phyloP scores from a whole-genome alignment of 2,888 invertebrate genomes.

The Craniophora ligustri region DNA sequence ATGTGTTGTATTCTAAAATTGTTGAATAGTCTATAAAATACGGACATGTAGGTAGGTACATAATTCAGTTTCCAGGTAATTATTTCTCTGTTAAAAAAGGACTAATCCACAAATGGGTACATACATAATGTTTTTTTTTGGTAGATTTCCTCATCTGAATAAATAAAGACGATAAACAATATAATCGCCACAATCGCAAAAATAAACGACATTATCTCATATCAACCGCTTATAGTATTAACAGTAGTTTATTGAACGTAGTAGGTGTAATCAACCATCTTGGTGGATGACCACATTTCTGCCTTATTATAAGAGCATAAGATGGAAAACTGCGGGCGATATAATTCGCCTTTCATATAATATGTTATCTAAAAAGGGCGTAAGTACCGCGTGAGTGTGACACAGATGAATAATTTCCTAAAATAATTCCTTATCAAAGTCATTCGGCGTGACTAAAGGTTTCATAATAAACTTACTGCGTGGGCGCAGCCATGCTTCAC shows the following conservation, averaged over 20 bases:
- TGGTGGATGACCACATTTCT: not conserved
- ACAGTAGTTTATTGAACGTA: not conserved
- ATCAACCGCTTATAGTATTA: not conserved
- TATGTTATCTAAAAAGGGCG: slow-evolving; percentile 51
- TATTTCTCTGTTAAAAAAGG: too few species aligned
- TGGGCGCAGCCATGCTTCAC: slow-evolving; percentile 35
- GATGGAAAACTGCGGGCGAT: too few species aligned
- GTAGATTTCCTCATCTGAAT: slow-evolving; percentile 1
- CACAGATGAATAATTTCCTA: slow-evolving; percentile 42
- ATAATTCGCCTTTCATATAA: not conserved
- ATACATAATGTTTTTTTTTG: not conserved
- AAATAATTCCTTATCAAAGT: slow-evolving; percentile 52
- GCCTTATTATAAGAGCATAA: not conserved
- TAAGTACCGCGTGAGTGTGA: slow-evolving; percentile 33
- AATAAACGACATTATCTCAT: not conserved
- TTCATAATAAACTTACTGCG: slow-evolving; percentile 47
- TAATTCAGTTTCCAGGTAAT: too few species aligned
- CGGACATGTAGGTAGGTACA: too few species aligned
- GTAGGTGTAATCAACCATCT: not conserved
- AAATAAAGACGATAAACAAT: not conserved
- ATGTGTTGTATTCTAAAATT: too few species aligned
- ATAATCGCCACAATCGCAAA: not conserved
- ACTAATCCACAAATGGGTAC: too few species aligned
- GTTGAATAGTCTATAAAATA: too few species aligned
- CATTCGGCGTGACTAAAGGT: slow-evolving; percentile 47